Percentiles rank a stretch among this genome's conserved stretches.
phyloP scores from a whole-genome alignment of 2,113 vertebrate genomes.

The Bos taurus region ARS-UCD2.0 NC_037351.1:17477501-17478000 shows the following conservation, averaged over 20 bases:
- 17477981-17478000: neutral
- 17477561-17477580: neutral
- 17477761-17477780: neutral
- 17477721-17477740: neutral
- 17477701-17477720: neutral
- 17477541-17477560: neutral
- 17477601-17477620: slow-evolving; percentile 36
- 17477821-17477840: neutral
- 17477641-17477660: slow-evolving; percentile 51
- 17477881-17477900: neutral
- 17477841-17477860: neutral
- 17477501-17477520: slow-evolving; percentile 72
- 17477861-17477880: neutral
- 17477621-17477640: slow-evolving; percentile 31
- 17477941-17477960: neutral
- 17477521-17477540: slow-evolving; percentile 48
- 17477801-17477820: neutral
- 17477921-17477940: neutral
- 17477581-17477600: slow-evolving; percentile 41
- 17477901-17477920: neutral
- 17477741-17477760: neutral
- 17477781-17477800: neutral
- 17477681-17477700: neutral
- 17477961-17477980: rapidly evolving
- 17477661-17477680: slow-evolving; percentile 37